Evolutionary conservation across 1,140 invertebrate species (phyloP).

Genomic region (Metaphire vulgaris): DNA sequence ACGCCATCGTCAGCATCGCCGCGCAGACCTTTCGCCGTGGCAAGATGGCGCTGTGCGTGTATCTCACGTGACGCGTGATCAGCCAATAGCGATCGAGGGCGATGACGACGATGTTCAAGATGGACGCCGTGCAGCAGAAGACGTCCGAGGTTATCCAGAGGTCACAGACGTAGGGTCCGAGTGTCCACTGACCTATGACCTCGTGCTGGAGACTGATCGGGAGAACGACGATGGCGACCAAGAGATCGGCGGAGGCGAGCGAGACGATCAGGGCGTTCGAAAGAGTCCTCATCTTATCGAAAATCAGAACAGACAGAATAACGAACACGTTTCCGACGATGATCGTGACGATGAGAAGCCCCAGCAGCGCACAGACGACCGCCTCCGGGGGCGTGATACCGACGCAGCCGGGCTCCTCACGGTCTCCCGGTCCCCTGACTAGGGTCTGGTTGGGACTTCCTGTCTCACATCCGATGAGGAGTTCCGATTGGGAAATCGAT

Average conservation of each 20-base stretch:
- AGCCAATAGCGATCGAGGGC: constrained; percentile 88
- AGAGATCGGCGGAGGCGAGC: constrained; percentile 83
- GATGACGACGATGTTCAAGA: constrained; percentile 80
- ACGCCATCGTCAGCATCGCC: constrained; percentile 78
- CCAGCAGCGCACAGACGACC: constrained; percentile 20
- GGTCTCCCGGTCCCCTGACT: no score
- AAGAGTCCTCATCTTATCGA: constrained; percentile 46
- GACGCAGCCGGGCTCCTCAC: no score
- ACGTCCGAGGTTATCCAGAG: constrained; percentile 85
- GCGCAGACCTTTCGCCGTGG: constrained; percentile 75
- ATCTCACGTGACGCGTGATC: constrained; percentile 58
- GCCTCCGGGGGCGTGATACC: constrained; percentile 19
- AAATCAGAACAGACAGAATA: constrained; percentile 26
- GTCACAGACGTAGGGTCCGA: constrained; percentile 76
- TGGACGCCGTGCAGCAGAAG: constrained; percentile 81
- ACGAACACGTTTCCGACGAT: constrained; percentile 31
- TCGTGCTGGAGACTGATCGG: constrained; percentile 37
- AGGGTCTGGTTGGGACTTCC: no score
- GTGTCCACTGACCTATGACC: constrained; percentile 65
- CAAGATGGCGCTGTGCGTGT: constrained; percentile 60
- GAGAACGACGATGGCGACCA: constrained; percentile 66
- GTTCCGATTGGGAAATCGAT: no score
- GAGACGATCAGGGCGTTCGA: constrained; percentile 88
- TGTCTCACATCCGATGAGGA: no score
- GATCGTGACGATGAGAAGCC: constrained; percentile 30